phyloP scores from a whole-genome alignment of 2,797 vertebrate genomes.

The Pterois miles region DNA sequence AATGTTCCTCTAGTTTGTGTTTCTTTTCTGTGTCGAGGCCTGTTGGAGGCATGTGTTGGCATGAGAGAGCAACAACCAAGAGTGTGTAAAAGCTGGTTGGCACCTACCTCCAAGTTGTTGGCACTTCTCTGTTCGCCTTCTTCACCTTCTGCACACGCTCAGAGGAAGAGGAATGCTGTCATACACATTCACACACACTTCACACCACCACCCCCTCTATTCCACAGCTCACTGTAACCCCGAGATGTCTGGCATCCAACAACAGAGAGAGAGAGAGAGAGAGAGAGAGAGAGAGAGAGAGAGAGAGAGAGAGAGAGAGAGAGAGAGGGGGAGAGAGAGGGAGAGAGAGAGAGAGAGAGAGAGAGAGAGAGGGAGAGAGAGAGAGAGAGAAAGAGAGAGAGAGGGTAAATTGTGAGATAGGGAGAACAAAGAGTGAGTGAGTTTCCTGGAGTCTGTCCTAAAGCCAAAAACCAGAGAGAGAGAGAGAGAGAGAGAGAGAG shows the following conservation, averaged over 20 bases:
- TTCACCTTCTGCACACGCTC: constrained; percentile 54
- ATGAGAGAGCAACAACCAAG: background rate
- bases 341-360: constrained; percentile 43
- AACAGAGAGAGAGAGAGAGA: constrained; percentile 6
- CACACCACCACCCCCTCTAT: constrained; percentile 19
- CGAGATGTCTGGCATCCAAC: constrained; percentile 39
- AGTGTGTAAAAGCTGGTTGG: constrained; percentile 33
- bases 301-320: constrained; percentile 17
- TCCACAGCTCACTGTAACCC: constrained; percentile 22
- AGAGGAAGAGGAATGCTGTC: constrained; percentile 62
- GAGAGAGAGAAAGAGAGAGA: constrained; percentile 11
- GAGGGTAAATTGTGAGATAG: constrained; percentile 30
- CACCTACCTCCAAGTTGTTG: constrained; percentile 74
- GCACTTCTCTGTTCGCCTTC: constrained; percentile 53
- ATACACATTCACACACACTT: constrained; percentile 38
- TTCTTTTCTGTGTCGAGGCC: background rate
- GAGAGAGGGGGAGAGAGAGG: constrained; percentile 31
- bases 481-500: constrained; percentile 18
- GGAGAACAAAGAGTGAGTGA: constrained; percentile 42
- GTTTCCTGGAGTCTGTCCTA: constrained; percentile 23
- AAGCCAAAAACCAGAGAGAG: constrained; percentile 31
- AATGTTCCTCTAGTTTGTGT: background rate
- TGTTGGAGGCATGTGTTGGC: constrained; percentile 11
- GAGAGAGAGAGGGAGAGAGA: background rate
- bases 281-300: constrained; percentile 8